Evolutionary conservation across 2,113 vertebrate genomes (phyloP).

Genomic region (Heterocephalus glaber): DNA sequence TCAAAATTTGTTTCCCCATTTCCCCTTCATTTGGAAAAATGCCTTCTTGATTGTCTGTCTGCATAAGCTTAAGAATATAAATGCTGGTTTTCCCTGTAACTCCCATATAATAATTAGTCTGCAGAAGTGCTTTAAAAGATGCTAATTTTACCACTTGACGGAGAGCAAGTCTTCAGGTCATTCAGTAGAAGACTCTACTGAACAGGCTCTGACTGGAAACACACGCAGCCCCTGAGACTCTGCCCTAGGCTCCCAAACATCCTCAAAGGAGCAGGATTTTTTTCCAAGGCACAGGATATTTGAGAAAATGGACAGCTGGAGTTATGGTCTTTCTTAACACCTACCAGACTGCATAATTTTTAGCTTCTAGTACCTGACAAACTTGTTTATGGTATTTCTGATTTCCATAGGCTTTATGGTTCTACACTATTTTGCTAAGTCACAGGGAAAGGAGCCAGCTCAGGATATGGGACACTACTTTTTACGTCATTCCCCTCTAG

Average conservation of each 20-base stretch:
- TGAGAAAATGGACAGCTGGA: background rate
- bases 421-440: background rate
- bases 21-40: conserved; percentile 71
- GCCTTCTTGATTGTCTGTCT: conserved; percentile 54
- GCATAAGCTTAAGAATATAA: conserved; percentile 44
- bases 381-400: background rate
- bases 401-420: background rate
- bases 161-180: background rate
- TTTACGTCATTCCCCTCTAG: background rate
- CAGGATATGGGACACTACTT: background rate
- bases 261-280: background rate
- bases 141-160: background rate
- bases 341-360: background rate
- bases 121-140: background rate
- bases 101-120: background rate
- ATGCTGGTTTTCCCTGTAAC: background rate
- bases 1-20: conserved; percentile 67
- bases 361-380: background rate
- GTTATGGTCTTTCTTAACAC: background rate
- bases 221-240: background rate
- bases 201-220: background rate
- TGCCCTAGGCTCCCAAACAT: background rate
- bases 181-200: conserved; percentile 5
- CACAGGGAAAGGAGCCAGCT: background rate
- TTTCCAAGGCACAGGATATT: background rate